Conservation (phyloP, 1,140 invertebrate species). For the Drosophila varians region DNA sequence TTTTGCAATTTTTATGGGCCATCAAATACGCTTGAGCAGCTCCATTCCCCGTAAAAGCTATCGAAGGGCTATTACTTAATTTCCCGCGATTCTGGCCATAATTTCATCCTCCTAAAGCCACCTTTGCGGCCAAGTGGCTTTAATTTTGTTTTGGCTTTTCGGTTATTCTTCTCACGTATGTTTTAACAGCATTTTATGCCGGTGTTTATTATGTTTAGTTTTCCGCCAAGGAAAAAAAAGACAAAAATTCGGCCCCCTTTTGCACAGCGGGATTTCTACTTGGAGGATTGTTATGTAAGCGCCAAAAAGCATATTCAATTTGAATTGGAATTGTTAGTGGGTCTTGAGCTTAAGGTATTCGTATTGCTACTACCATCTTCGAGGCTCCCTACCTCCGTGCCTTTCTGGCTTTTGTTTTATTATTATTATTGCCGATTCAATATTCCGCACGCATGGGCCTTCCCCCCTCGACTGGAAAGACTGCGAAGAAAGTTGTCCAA, state of each 20-base stretch:
- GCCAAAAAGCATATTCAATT: conserved; percentile 62
- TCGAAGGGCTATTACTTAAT: not conserved
- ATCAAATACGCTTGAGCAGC: not conserved
- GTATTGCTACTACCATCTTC: conserved; percentile 17
- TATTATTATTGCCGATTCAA: conserved; percentile 29
- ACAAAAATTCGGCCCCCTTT: not conserved
- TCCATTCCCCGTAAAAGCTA: not conserved
- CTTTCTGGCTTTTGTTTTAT: not conserved
- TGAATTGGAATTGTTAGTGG: conserved; percentile 47
- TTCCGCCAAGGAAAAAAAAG: conserved; percentile 4
- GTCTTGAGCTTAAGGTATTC: not conserved
- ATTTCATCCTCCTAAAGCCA: not conserved
- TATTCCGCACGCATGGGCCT: conserved; percentile 42
- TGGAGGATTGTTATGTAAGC: conserved; percentile 58
- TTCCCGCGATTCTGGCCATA: not conserved
- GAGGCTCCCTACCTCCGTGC: not conserved
- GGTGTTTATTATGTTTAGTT: conserved; percentile 58
- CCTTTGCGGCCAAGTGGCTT: not conserved
- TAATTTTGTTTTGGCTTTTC: not conserved
- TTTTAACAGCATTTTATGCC: conserved; percentile 71
- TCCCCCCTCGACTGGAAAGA: not conserved
- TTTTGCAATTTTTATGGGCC: not conserved
- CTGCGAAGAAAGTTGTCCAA: conserved; percentile 53
- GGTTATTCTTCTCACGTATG: conserved; percentile 53
- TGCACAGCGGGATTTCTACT: conserved; percentile 1